Conservation (phyloP, 2,113 vertebrate genomes). For the Petaurus breviceps region DNA sequence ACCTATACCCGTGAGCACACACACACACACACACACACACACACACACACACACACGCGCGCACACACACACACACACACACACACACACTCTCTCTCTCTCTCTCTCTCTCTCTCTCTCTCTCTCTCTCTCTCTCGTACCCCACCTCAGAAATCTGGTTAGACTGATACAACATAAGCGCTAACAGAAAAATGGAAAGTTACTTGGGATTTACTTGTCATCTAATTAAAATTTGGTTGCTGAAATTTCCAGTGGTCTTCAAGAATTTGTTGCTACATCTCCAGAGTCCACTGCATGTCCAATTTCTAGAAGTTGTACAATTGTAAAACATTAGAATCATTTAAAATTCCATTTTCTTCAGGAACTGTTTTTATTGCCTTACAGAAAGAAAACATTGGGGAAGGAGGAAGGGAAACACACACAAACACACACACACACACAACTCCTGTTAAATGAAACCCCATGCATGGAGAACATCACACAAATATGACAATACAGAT, state of each 20-base stretch:
- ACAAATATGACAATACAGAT: conserved; percentile 53
- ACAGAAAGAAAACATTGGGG: conserved; percentile 59
- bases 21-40: too few relatives aligned
- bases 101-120: too few relatives aligned
- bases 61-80: background rate
- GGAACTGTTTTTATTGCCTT: conserved; percentile 10
- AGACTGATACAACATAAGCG: background rate
- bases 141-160: conserved; percentile 23
- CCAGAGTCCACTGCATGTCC: background rate
- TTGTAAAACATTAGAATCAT: background rate
- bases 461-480: conserved; percentile 48
- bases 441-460: conserved; percentile 37
- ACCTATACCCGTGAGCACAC: background rate
- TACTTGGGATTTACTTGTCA: conserved; percentile 15
- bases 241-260: conserved; percentile 45
- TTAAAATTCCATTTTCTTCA: conserved; percentile 40
- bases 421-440: background rate
- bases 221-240: conserved; percentile 78
- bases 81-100: too few relatives aligned
- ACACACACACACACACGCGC: background rate
- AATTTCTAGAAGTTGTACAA: background rate
- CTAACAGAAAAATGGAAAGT: conserved; percentile 40
- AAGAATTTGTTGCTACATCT: background rate
- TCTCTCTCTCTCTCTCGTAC: too few relatives aligned
- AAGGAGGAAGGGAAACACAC: background rate